A percentile compares a stretch with the other conserved stretches of the same genome.
Conservation (phyloP, 2,888 invertebrate species). For the Nudaria mundana region DNA sequence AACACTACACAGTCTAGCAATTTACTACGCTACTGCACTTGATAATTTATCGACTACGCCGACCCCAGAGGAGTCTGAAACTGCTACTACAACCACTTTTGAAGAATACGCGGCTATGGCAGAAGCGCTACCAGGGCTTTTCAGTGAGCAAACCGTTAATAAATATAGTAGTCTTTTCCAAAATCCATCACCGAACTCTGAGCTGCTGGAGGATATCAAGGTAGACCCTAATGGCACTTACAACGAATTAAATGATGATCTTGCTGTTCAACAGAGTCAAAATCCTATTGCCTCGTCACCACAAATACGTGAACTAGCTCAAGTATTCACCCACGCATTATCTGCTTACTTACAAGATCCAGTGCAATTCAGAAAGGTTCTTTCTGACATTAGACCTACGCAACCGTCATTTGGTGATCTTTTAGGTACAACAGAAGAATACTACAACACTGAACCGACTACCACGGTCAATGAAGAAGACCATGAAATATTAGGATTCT, state of each 20-base stretch:
- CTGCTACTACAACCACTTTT: slow-evolving; percentile 49
- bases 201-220: slow-evolving; percentile 64
- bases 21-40: slow-evolving; percentile 88
- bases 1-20: slow-evolving; percentile 88
- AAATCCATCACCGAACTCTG: slow-evolving; percentile 52
- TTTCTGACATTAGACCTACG: slow-evolving; percentile 89
- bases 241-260: slow-evolving; percentile 74
- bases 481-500: slow-evolving; percentile 89
- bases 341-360: slow-evolving; percentile 92
- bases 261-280: slow-evolving; percentile 83
- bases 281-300: slow-evolving; percentile 82
- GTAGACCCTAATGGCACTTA: slow-evolving; percentile 67
- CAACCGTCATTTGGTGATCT: slow-evolving; percentile 83
- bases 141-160: slow-evolving; percentile 85
- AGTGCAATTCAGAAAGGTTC: slow-evolving; percentile 87
- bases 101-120: slow-evolving; percentile 66
- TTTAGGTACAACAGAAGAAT: slow-evolving; percentile 58
- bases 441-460: slow-evolving; percentile 77
- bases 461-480: slow-evolving; percentile 85
- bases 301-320: slow-evolving; percentile 89
- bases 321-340: slow-evolving; percentile 91
- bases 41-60: slow-evolving; percentile 78
- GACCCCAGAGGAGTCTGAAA: slow-evolving; percentile 54
- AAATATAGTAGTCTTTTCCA: slow-evolving; percentile 79
- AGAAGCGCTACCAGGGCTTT: slow-evolving; percentile 80